Evolutionary conservation across 2,113 vertebrate genomes (phyloP), one percentile per base, ranked within the genome.

Genomic region (Balaeniceps rex): DNA sequence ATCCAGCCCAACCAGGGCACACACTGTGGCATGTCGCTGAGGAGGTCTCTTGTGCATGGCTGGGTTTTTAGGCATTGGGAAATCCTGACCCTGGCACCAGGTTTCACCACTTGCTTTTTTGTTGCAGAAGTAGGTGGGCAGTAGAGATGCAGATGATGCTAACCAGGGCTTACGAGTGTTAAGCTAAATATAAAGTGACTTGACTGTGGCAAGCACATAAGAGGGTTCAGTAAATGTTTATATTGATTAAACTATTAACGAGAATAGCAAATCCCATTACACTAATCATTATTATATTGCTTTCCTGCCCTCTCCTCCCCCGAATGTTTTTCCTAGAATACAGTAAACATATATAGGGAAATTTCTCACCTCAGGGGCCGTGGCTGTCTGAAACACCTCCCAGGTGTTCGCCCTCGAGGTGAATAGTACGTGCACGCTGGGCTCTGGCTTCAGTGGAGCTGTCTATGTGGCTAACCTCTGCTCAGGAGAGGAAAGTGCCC

Each of bases 211-310:
- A 49, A 44, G 80, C 44, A 40, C 2, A 0, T 71, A 44, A 94
- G 64, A 94, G 47, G 24, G 60, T 57, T 92, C 70, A 84, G 28
- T 79, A 75, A 84, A 83, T 80, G 83, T 84, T 92, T 94, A 21
- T 87, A 66, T 93, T 91, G 93, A 95, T 97, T 81, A 85, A 95
- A 78, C 55, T 49, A 28, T 77, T 88, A 88, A 87, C 28, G 77
- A 87, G 69, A 95, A 91, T 82, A 93, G 79, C 76, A 94, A 96
- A 96, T 84, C 77, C 60, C 52, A 87, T 83, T 75, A 87, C 49
- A 21, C 34, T 92, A 72, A 71, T 93, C n/a, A 55, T 91, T 83
- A 58, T 72, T 88, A 23, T n/a, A 49, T 74, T 52, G 47, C 28
- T 93, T 78, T 63, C 28, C 29, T 83, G 51, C 33, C 47, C 71